phyloP scores from a whole-genome alignment of 2,797 vertebrate species.

The Micropoecilia bifurca region DNA sequence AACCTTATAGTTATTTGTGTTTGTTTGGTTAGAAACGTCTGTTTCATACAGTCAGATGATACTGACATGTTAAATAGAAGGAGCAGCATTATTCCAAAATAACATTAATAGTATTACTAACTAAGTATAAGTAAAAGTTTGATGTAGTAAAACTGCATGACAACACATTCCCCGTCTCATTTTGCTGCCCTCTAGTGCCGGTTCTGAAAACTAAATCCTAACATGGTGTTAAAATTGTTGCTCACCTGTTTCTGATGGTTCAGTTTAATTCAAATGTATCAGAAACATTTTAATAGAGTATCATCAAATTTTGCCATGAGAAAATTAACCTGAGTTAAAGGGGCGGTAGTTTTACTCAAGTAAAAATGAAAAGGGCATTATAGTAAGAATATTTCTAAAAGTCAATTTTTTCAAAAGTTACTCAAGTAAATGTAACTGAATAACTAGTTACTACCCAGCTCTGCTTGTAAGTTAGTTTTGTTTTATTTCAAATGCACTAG shows the following conservation, averaged over 20 bases:
- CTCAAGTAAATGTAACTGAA: no score
- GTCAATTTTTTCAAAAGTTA: no score
- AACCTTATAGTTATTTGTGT: background rate
- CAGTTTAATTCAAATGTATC: background rate
- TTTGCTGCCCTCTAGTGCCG: background rate
- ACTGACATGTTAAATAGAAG: background rate
- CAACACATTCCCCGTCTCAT: no score
- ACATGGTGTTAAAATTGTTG: background rate
- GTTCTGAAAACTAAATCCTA: background rate
- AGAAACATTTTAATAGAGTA: background rate
- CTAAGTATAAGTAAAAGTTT: background rate
- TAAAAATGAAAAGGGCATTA: no score
- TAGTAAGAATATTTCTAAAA: no score
- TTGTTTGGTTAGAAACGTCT: background rate
- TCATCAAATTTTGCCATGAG: background rate
- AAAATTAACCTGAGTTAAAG: no score
- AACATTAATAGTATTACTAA: background rate
- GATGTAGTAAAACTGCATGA: background rate
- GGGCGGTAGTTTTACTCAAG: no score
- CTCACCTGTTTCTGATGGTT: background rate
- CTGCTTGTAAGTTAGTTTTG: background rate
- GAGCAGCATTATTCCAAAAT: background rate
- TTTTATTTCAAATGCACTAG: background rate
- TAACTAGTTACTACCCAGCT: no score
- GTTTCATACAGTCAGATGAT: background rate